Conservation (phyloP, 2,113 vertebrate genomes). For the Dendropsophus ebraccatus region DNA sequence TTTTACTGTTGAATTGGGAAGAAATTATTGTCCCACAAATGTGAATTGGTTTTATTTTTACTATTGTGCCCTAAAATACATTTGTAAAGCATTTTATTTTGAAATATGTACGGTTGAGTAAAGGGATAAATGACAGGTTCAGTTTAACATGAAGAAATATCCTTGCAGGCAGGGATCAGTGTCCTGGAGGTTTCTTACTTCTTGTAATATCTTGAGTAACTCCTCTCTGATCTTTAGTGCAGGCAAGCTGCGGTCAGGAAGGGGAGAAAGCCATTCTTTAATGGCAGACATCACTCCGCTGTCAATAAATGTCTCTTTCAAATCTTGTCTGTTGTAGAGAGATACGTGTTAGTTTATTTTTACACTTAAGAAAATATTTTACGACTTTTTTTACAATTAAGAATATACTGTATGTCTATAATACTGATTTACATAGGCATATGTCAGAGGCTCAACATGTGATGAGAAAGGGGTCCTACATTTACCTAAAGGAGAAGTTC, state of each 20-base stretch:
- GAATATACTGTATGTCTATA: no score
- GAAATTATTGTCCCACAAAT: no score
- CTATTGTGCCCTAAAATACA: no score
- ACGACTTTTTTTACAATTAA: background rate
- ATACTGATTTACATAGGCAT: no score
- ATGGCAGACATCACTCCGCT: slow-evolving; percentile 98
- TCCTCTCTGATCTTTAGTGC: slow-evolving; percentile 93
- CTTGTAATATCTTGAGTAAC: slow-evolving; percentile 92
- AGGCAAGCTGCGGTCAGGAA: slow-evolving; percentile 93
- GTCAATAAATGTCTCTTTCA: slow-evolving; percentile 98
- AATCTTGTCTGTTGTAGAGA: slow-evolving; percentile 83
- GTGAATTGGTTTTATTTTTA: no score
- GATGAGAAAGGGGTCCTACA: no score
- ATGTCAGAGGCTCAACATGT: no score
- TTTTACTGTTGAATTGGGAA: no score
- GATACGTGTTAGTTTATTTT: background rate
- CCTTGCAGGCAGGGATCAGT: background rate
- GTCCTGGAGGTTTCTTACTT: slow-evolving; percentile 73
- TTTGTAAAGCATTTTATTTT: no score
- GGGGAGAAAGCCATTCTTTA: slow-evolving; percentile 97
- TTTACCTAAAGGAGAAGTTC: no score
- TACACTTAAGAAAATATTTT: background rate
- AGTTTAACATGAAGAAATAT: background rate
- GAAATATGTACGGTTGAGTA: no score
- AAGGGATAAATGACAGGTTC: no score